A percentile compares a stretch with the other conserved stretches of the same genome.
Evolutionary conservation across 2,113 vertebrate species (phyloP).

Genomic region (Vidua macroura): DNA sequence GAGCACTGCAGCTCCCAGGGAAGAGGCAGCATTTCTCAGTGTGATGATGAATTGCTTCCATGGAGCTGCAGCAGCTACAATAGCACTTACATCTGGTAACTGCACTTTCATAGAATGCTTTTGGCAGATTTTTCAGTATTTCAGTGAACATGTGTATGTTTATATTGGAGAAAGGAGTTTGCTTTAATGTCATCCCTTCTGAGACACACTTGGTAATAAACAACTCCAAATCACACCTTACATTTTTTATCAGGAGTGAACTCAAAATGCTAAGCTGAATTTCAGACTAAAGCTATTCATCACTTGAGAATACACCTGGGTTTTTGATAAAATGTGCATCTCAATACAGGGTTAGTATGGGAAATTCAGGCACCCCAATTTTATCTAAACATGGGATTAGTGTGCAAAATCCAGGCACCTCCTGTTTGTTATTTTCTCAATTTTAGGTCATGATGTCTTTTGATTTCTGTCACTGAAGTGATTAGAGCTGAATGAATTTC

Average conservation of each 20-base stretch:
- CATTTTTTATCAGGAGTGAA: neutral
- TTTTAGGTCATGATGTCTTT: neutral
- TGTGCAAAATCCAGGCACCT: neutral
- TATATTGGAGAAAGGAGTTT: slow-evolving; percentile 25
- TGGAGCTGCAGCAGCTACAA: neutral
- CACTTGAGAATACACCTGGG: neutral
- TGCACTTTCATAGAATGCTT: neutral
- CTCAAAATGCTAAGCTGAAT: neutral
- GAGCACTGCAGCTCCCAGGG: neutral
- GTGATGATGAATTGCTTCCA: slow-evolving; percentile 29
- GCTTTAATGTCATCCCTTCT: slow-evolving; percentile 11
- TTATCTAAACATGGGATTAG: neutral
- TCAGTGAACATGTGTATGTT: slow-evolving; percentile 16
- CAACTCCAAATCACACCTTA: neutral
- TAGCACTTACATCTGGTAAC: slow-evolving; percentile 38
- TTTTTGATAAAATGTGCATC: neutral
- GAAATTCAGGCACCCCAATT: neutral
- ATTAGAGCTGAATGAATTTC: slow-evolving; percentile 28
- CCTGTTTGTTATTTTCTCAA: neutral
- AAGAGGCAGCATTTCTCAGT: slow-evolving; percentile 4
- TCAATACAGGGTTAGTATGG: neutral
- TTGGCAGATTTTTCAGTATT: slow-evolving; percentile 29
- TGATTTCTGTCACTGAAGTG: slow-evolving; percentile 33
- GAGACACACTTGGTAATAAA: slow-evolving; percentile 20
- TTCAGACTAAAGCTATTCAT: neutral